These are phyloP conservation scores for Neuroterus valhalla DNA, from an alignment of 1,140 invertebrate genomes.

Conservation along the genomic window DNA sequence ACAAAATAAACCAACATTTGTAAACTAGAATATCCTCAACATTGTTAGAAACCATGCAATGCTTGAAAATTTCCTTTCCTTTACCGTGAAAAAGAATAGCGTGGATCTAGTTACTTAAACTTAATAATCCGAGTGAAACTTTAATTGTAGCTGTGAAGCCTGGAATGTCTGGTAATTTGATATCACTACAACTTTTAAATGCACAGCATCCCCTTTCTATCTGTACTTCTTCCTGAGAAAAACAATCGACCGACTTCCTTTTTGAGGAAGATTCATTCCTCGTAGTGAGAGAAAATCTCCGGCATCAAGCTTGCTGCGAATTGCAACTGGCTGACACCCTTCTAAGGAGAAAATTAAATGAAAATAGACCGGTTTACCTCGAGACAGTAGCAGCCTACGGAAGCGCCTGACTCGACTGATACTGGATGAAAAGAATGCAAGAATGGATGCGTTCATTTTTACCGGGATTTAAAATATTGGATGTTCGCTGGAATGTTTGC, in stretches of 20 bases:
- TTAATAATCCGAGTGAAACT: slow-evolving; percentile 2
- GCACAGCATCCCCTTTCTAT: slow-evolving; percentile 14
- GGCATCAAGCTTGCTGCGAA: neutral
- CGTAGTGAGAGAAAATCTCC: neutral
- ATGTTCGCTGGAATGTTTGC: neutral
- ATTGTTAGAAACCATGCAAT: neutral
- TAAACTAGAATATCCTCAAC: neutral
- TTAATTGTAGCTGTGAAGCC: slow-evolving; percentile 1
- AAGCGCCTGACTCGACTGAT: neutral
- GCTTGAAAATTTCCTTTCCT: neutral
- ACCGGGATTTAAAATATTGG: neutral
- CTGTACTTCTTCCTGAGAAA: neutral
- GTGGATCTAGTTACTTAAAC: slow-evolving; percentile 8
- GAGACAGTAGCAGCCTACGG: neutral
- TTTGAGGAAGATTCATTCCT: neutral
- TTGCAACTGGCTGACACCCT: neutral
- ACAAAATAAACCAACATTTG: too few relatives aligned
- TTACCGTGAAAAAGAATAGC: neutral
- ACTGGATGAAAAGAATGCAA: neutral
- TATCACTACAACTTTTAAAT: neutral
- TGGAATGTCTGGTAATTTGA: neutral
- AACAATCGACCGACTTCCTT: slow-evolving; percentile 8
- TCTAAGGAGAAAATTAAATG: neutral
- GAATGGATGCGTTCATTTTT: neutral
- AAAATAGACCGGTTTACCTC: slow-evolving; percentile 19